Percentiles rank a stretch among this genome's conserved stretches.
These are phyloP conservation scores for Pharmacophagus antenor DNA, from an alignment of 2,888 invertebrate genomes.

Conservation along the genomic window DNA sequence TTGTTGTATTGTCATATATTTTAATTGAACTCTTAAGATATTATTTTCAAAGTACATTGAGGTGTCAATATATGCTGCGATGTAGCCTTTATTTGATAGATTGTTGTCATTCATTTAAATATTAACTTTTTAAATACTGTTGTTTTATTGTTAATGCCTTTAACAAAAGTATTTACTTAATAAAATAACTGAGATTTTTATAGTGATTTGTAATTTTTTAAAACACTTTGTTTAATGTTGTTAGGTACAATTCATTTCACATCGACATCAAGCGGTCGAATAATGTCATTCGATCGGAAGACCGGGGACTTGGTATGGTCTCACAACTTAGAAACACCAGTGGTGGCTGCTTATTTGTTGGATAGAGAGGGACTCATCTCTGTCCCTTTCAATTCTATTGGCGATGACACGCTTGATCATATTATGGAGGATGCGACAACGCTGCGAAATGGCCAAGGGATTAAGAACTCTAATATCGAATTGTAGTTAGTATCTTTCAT, in stretches of 20 bases:
- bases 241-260: conserved; percentile 93
- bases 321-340: conserved; percentile 91
- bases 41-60: too few species aligned
- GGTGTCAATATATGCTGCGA: too few species aligned
- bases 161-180: not conserved
- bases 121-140: too few species aligned
- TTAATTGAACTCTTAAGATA: too few species aligned
- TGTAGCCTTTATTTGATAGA: too few species aligned
- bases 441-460: conserved; percentile 79
- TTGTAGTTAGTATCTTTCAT: conserved; percentile 75
- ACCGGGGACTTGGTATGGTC: conserved; percentile 94
- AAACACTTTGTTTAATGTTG: not conserved
- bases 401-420: conserved; percentile 90
- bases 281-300: conserved; percentile 91
- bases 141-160: not conserved
- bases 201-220: not conserved
- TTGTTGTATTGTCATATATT: too few species aligned
- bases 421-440: conserved; percentile 82
- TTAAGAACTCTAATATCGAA: conserved; percentile 81
- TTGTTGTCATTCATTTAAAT: too few species aligned
- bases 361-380: conserved; percentile 89
- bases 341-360: conserved; percentile 92
- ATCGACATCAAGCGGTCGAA: conserved; percentile 92
- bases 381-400: conserved; percentile 93
- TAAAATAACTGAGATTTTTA: too few species aligned